Evolutionary conservation across 2,888 invertebrate genomes (phyloP).

Genomic region (Notocelia uddmanniana): DNA sequence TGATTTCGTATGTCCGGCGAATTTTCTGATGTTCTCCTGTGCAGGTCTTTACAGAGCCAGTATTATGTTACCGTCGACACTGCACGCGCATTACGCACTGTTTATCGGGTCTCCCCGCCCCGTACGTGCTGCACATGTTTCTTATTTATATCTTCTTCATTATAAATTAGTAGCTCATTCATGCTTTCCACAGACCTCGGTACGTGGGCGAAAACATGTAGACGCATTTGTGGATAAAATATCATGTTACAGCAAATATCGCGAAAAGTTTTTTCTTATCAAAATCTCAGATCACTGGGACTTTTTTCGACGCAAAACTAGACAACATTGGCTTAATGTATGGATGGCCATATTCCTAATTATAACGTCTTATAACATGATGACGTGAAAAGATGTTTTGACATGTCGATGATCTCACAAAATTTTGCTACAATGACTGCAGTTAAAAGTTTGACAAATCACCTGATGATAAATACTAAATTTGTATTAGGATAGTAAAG

Average conservation of each 20-base stretch:
- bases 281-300: constrained; percentile 1
- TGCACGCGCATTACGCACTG: constrained; percentile 62
- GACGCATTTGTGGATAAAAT: constrained; percentile 8
- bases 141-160: constrained; percentile 13
- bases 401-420: too few relatives aligned
- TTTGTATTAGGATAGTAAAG: too few relatives aligned
- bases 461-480: too few relatives aligned
- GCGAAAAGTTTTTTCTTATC: not conserved
- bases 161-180: constrained; percentile 18
- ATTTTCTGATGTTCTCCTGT: too few relatives aligned
- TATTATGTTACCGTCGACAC: not conserved
- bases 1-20: too few relatives aligned
- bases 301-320: not conserved
- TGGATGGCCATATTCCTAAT: too few relatives aligned
- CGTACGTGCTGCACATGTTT: constrained; percentile 55
- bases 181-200: constrained; percentile 15
- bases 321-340: not conserved
- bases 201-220: constrained; percentile 18
- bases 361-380: too few relatives aligned
- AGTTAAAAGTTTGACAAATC: too few relatives aligned
- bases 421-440: too few relatives aligned
- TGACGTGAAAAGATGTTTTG: too few relatives aligned
- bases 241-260: constrained; percentile 21
- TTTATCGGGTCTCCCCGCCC: constrained; percentile 72
- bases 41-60: too few relatives aligned